These are phyloP conservation scores for human (Homo sapiens) DNA, from an alignment of 2,113 vertebrate species.

Conservation along the genomic window GRCh38 chr17:15197001-15197500, in stretches of 20 bases:
- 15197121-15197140: no score
- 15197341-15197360: not conserved
- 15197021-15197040: not conserved
- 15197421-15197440: not conserved
- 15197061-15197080: no score
- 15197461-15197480: not conserved
- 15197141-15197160: not conserved
- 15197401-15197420: not conserved
- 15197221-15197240: not conserved
- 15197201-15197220: not conserved
- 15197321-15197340: not conserved
- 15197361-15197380: not conserved
- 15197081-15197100: no score
- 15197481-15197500: not conserved
- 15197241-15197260: not conserved
- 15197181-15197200: not conserved
- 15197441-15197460: not conserved
- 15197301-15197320: not conserved
- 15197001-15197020: not conserved
- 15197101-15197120: no score
- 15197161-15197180: no score
- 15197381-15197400: not conserved
- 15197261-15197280: not conserved
- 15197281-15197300: not conserved
- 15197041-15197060: not conserved